Conservation (phyloP, 2,113 vertebrate species). For the Rhodinocichla rosea region DNA sequence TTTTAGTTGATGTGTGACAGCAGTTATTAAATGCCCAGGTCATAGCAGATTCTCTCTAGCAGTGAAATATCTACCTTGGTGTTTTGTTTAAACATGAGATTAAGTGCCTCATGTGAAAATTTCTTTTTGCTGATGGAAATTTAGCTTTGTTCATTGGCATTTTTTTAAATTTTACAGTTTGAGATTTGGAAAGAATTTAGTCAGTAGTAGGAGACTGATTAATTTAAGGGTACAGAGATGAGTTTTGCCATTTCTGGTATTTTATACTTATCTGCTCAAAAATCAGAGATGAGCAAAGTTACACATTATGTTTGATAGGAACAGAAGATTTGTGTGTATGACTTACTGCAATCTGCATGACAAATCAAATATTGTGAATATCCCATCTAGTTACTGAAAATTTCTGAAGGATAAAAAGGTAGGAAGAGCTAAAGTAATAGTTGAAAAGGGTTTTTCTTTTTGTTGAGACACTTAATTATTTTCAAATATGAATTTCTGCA, state of each 20-base stretch:
- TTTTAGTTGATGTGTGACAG: background rate
- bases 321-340: background rate
- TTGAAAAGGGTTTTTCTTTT: background rate
- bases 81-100: background rate
- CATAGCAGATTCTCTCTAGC: background rate
- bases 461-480: background rate
- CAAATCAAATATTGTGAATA: background rate
- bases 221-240: background rate
- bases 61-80: background rate
- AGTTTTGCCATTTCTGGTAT: background rate
- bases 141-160: background rate
- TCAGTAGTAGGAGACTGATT: background rate
- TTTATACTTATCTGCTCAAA: background rate
- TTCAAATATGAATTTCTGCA: background rate
- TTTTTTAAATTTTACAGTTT: background rate
- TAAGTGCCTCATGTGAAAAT: background rate
- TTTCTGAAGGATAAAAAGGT: background rate
- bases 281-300: background rate
- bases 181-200: background rate
- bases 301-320: background rate
- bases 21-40: background rate
- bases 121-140: background rate
- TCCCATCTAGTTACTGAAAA: background rate
- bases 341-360: background rate
- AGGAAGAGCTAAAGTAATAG: background rate